Conservation (phyloP, 2,888 invertebrate genomes). For the Anorthoa munda region DNA sequence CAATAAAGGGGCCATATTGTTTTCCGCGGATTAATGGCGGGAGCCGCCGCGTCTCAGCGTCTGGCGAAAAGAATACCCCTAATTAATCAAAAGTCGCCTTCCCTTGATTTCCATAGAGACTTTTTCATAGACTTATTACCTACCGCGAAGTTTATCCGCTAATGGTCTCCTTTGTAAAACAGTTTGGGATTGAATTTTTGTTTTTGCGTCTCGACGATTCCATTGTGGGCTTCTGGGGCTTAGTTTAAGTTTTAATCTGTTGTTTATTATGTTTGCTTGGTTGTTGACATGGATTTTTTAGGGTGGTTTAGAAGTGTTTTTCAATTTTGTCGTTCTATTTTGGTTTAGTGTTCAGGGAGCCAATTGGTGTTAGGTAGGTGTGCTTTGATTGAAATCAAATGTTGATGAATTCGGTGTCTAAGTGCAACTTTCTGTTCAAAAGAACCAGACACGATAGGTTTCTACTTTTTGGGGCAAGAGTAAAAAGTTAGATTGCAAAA, state of each 20-base stretch:
- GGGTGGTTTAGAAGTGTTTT: constrained; percentile 5
- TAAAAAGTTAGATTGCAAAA: too few species aligned
- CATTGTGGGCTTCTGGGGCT: constrained; percentile 71
- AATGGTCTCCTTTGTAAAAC: constrained; percentile 87
- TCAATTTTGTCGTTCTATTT: background rate
- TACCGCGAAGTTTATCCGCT: constrained; percentile 82
- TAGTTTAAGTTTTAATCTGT: constrained; percentile 78
- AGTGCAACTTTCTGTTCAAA: background rate
- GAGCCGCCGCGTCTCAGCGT: constrained; percentile 73
- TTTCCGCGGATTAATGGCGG: constrained; percentile 83
- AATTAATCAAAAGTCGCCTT: constrained; percentile 89
- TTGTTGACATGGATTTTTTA: constrained; percentile 68
- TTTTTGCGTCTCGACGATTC: constrained; percentile 77
- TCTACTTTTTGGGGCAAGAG: too few species aligned
- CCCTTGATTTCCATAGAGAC: constrained; percentile 89
- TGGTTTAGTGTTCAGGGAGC: background rate
- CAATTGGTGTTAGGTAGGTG: background rate
- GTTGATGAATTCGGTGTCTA: background rate
- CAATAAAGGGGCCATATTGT: constrained; percentile 87
- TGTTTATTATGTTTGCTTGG: constrained; percentile 80
- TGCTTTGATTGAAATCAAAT: background rate
- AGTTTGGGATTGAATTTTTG: constrained; percentile 85
- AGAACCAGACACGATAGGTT: background rate
- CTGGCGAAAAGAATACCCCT: constrained; percentile 89
- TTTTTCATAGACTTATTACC: constrained; percentile 78